Conservation (phyloP, 2,113 vertebrate genomes). For the Serilophus lunatus region DNA sequence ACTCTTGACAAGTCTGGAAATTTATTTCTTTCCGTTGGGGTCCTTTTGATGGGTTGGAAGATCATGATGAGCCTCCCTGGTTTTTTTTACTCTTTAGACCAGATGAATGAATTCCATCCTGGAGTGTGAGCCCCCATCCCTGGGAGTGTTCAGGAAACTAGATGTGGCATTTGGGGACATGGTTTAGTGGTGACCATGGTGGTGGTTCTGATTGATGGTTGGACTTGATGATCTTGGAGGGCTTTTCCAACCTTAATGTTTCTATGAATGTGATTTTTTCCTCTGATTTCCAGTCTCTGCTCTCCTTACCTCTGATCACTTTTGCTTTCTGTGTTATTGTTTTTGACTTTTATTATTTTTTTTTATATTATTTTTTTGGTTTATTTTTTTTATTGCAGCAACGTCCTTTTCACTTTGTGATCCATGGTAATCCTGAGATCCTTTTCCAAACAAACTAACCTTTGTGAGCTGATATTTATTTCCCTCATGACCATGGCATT, state of each 20-base stretch:
- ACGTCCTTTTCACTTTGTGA: not conserved
- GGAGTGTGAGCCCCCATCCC: not conserved
- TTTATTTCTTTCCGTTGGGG: not conserved
- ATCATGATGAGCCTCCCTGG: not conserved
- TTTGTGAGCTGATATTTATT: not conserved
- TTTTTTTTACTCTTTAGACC: not conserved
- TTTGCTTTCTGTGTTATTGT: rapidly evolving
- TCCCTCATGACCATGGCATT: not conserved
- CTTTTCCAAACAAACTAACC: not conserved
- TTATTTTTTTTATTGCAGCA: too few relatives aligned
- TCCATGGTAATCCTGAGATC: not conserved
- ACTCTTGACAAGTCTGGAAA: not conserved
- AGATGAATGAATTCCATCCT: not conserved
- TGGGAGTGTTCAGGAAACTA: not conserved
- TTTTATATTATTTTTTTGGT: not conserved
- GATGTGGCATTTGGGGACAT: rapidly evolving
- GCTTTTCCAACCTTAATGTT: rapidly evolving
- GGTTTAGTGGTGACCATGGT: not conserved
- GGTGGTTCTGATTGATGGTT: not conserved
- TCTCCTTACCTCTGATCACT: not conserved
- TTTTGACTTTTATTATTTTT: not conserved
- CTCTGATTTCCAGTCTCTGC: not conserved
- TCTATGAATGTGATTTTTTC: not conserved
- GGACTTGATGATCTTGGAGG: not conserved
- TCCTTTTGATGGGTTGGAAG: not conserved